These are phyloP conservation scores for Electrophaes corylata DNA, from an alignment of 2,888 invertebrate species.

Conservation along the genomic window DNA sequence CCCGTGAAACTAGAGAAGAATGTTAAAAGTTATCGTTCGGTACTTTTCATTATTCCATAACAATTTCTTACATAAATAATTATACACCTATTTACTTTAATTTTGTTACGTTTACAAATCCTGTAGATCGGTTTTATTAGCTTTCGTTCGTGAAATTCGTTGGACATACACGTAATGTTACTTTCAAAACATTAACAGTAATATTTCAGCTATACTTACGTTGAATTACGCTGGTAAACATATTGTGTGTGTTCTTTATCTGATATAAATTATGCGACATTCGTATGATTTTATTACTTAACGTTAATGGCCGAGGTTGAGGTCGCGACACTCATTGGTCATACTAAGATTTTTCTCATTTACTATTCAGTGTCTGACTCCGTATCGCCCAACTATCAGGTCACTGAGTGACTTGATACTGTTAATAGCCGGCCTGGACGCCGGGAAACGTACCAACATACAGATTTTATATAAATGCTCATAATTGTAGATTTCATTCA, in stretches of 20 bases:
- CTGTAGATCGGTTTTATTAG: constrained; percentile 13
- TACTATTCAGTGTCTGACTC: constrained; percentile 66
- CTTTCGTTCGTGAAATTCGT: constrained; percentile 37
- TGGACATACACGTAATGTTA: constrained; percentile 33
- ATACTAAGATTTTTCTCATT: constrained; percentile 72
- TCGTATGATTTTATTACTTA: constrained; percentile 27
- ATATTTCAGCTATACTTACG: constrained; percentile 5
- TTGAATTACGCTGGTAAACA: not conserved
- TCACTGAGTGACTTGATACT: constrained; percentile 49
- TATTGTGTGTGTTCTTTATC: constrained; percentile 10
- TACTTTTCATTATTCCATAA: not conserved
- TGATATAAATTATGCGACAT: constrained; percentile 18
- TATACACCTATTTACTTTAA: not conserved
- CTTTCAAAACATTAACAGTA: constrained; percentile 18
- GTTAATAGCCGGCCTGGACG: constrained; percentile 53
- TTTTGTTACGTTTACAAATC: constrained; percentile 7
- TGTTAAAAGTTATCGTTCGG: too few relatives aligned
- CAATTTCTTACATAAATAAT: not conserved
- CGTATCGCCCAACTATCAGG: constrained; percentile 65
- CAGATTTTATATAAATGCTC: constrained; percentile 32
- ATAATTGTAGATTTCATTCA: constrained; percentile 21
- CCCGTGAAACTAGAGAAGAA: too few relatives aligned
- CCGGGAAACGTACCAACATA: constrained; percentile 52
- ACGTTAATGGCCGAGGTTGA: constrained; percentile 41
- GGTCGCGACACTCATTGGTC: constrained; percentile 49